Conservation (phyloP, 2,113 vertebrate genomes). For the Fregata magnificens region DNA sequence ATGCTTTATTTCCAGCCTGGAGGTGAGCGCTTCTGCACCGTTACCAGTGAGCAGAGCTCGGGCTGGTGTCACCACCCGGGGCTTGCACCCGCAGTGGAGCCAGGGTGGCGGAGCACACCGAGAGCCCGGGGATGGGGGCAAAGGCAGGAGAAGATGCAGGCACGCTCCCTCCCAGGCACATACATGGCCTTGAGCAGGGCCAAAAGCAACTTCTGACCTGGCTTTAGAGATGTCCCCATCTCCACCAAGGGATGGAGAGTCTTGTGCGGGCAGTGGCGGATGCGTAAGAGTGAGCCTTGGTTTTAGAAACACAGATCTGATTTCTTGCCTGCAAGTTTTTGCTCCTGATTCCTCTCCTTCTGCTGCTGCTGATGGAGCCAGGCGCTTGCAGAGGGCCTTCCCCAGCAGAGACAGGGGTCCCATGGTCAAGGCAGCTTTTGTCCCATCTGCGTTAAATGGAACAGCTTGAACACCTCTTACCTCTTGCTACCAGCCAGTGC, state of each 20-base stretch:
- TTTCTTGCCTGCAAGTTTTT: background rate
- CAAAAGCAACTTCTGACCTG: background rate
- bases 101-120: fast-evolving
- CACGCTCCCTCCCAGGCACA: background rate
- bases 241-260: background rate
- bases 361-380: background rate
- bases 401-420: background rate
- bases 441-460: background rate
- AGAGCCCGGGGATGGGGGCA: background rate
- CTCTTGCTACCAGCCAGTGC: background rate
- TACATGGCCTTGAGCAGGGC: background rate
- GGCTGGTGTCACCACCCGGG: background rate
- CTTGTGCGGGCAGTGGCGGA: background rate
- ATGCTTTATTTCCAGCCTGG: background rate
- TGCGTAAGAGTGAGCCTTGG: background rate
- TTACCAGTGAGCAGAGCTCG: background rate
- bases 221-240: background rate
- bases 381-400: background rate
- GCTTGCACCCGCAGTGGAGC: background rate
- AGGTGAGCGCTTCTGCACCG: background rate
- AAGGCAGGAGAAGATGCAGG: background rate
- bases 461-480: background rate
- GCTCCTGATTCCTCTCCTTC: background rate
- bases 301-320: background rate
- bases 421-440: background rate